Evolutionary conservation across 2,888 invertebrate species (phyloP).

Genomic region (Clitarchus hookeri): DNA sequence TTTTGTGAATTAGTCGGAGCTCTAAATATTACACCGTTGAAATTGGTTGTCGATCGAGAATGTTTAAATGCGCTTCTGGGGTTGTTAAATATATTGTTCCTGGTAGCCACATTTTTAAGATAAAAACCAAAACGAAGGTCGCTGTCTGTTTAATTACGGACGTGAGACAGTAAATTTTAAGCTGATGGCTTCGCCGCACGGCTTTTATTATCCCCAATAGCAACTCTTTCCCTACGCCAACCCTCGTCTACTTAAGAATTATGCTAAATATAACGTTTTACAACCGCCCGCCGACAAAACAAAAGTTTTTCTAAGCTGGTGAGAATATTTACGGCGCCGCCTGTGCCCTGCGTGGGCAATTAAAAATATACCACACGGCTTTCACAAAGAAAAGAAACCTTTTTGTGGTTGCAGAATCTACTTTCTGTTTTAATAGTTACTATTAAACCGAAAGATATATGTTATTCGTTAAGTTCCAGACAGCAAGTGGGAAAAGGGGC

Average conservation of each 20-base stretch:
- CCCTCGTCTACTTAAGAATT: not conserved
- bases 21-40: not conserved
- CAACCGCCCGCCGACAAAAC: not conserved
- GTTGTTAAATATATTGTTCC: not conserved
- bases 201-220: not conserved
- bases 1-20: too few species aligned
- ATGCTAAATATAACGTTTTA: not conserved
- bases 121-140: not conserved
- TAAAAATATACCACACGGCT: slow-evolving; percentile 1
- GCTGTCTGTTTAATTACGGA: not conserved
- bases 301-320: not conserved
- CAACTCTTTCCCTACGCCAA: not conserved
- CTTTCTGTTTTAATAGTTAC: slow-evolving; percentile 25
- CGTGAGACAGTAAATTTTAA: not conserved
- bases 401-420: slow-evolving; percentile 14
- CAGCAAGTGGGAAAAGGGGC: not conserved
- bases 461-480: not conserved
- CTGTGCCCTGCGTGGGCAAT: not conserved
- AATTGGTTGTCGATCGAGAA: not conserved
- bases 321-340: not conserved
- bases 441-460: slow-evolving; percentile 24
- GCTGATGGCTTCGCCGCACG: not conserved
- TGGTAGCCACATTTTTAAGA: not conserved
- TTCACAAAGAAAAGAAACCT: slow-evolving; percentile 14
- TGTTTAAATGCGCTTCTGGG: not conserved